These are phyloP conservation scores for Iguana delicatissima DNA, from an alignment of 2,797 vertebrate genomes.

Conservation along the genomic window DNA sequence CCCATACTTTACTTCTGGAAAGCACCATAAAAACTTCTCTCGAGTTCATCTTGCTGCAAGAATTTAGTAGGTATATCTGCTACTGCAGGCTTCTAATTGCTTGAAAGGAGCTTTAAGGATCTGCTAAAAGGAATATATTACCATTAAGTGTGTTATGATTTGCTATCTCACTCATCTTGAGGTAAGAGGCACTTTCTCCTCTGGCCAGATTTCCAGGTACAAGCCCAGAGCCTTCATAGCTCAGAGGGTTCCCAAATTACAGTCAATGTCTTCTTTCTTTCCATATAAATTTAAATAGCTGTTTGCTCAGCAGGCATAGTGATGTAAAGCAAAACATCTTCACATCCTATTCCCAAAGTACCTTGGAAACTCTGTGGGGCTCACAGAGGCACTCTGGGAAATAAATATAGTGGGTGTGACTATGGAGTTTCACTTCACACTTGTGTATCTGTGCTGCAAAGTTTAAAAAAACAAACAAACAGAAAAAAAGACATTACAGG, in stretches of 20 bases:
- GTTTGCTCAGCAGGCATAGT: not conserved
- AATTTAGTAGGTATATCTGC: not conserved
- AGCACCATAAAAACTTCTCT: not conserved
- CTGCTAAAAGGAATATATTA: not conserved
- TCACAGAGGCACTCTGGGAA: not conserved
- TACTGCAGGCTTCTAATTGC: not conserved
- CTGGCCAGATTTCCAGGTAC: not conserved
- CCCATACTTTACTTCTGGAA: not conserved
- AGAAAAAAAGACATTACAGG: too few species aligned
- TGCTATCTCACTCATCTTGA: not conserved
- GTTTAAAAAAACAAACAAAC: too few species aligned
- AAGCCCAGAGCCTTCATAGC: not conserved
- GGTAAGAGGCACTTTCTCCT: not conserved
- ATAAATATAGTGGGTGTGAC: not conserved
- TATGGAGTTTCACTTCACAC: not conserved
- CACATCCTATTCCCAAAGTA: not conserved
- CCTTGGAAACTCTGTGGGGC: not conserved
- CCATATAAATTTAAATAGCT: not conserved
- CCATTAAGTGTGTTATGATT: not conserved
- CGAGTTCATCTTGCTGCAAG: not conserved
- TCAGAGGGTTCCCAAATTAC: not conserved
- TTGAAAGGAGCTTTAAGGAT: not conserved
- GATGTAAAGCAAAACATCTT: not conserved
- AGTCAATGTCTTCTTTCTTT: not conserved
- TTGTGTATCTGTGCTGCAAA: not conserved